These are phyloP conservation scores for Euthynnus affinis DNA, from an alignment of 2,797 vertebrate species.

Conservation along the genomic window DNA sequence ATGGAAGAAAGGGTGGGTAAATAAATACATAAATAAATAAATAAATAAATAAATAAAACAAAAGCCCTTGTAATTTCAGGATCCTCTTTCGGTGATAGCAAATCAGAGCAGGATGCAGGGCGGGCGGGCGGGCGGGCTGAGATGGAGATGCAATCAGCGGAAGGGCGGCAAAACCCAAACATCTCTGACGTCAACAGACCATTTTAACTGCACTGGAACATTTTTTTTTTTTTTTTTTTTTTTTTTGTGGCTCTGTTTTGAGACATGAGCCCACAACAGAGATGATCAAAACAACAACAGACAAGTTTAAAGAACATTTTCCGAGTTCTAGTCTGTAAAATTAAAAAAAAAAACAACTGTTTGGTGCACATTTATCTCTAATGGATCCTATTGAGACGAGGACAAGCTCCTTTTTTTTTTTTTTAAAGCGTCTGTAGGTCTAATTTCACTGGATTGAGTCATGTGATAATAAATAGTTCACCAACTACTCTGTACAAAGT, in stretches of 20 bases:
- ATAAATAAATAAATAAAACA: conserved; percentile 1
- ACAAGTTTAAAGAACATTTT: conserved; percentile 8
- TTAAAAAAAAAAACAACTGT: no score
- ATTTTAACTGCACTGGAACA: conserved; percentile 15
- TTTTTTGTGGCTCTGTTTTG: conserved; percentile 4
- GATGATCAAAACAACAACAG: not conserved
- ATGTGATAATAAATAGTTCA: conserved; percentile 57
- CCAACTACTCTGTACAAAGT: conserved; percentile 19
- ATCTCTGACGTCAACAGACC: conserved; percentile 14
- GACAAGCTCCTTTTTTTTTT: not conserved
- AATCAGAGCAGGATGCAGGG: conserved; percentile 36
- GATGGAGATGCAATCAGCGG: conserved; percentile 51
- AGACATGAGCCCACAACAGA: not conserved
- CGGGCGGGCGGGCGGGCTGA: no score
- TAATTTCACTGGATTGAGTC: conserved; percentile 52
- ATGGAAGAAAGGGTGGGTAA: conserved; percentile 36
- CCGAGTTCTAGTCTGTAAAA: not conserved
- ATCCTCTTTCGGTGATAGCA: conserved; percentile 41
- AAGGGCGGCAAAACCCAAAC: conserved; percentile 18
- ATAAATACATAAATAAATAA: conserved; percentile 42
- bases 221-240: no score
- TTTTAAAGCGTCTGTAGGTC: not conserved
- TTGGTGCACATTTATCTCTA: conserved; percentile 6
- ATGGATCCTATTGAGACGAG: no score
- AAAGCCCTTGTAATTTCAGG: conserved; percentile 45